Evolutionary conservation across 2,797 vertebrate genomes (phyloP), one percentile per base, ranked within the genome.

Genomic region (Jordanella pulchra): DNA sequence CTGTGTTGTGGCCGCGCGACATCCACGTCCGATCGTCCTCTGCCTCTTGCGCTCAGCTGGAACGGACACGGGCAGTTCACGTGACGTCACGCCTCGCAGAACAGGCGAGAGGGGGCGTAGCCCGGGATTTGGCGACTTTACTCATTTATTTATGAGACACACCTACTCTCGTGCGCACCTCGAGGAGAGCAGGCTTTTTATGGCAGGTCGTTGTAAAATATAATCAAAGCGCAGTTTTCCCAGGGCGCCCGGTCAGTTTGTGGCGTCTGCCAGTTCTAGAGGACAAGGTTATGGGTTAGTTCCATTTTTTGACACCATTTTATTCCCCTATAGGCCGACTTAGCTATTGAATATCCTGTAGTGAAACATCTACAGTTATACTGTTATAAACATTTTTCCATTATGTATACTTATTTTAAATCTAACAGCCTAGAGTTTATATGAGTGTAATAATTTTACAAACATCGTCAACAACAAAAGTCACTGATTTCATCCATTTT

Each of bases 41-140:
- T 75, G 75, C 67, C 70, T 73, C 72, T 70, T 55, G 48, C 85
- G 75, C 93, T 95, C 94, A 95, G 94, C 93, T 95, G 94, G 94
- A 94, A 90, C 91, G 75, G 90, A 94, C 94, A 94, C 93, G 93
- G 91, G 94, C 82, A 83, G 86, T 88, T 94, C 93, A 93, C 90
- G 94, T 95, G 94, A 95, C 94, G 94, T 95, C 94, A 95, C 92
- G 78, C 75, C 91, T 77, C 88, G 72, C 80, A 60, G 86, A 88
- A 86, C 85, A 84, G 76, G 75, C 81, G 78, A 45, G 69, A 67
- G 60, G 76, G 67, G 65, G 82, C 7, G 39, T 50, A 72, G 82
- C 78, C 56, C 82, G 70, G 60, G 58, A 56, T 56, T 67, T 55
- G 69, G 72, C 64, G 47, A 71, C 53, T 58, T 60, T 4, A 65